Percentiles rank a stretch among this genome's conserved stretches.
Conservation (phyloP, 2,888 invertebrate genomes). For the Cepaea hortensis region DNA sequence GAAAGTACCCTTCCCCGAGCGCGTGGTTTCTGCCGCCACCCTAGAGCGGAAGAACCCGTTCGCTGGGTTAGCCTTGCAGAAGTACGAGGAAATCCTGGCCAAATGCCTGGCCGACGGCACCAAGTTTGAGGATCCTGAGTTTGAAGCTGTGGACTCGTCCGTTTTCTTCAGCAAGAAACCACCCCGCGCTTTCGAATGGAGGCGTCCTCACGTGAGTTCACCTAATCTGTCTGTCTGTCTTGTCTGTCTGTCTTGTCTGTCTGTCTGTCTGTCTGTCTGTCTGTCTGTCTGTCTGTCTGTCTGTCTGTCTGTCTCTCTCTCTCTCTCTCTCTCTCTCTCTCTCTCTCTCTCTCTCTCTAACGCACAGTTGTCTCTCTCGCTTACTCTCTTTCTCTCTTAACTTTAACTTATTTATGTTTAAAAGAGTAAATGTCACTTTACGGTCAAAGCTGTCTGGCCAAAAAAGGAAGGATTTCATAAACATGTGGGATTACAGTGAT, state of each 20-base stretch:
- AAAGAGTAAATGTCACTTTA: too few species aligned
- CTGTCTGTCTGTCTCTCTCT: slow-evolving; percentile 8
- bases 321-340: slow-evolving; percentile 3
- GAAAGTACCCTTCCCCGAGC: background rate
- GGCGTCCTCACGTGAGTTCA: slow-evolving; percentile 83
- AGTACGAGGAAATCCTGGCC: slow-evolving; percentile 92
- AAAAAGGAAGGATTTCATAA: too few species aligned
- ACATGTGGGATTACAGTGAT: too few species aligned
- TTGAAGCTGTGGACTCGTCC: slow-evolving; percentile 87
- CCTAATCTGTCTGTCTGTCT: background rate
- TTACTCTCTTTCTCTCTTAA: background rate
- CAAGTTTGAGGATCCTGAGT: slow-evolving; percentile 93
- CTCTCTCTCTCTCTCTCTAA: too few species aligned
- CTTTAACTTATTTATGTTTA: background rate
- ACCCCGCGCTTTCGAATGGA: slow-evolving; percentile 92
- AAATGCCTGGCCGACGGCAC: slow-evolving; percentile 84
- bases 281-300: background rate
- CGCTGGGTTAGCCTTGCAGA: slow-evolving; percentile 79
- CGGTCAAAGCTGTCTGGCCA: too few species aligned
- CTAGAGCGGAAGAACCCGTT: slow-evolving; percentile 56
- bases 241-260: background rate
- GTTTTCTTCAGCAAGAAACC: slow-evolving; percentile 90
- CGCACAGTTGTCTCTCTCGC: background rate
- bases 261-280: slow-evolving; percentile 1
- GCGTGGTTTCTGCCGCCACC: background rate